Conservation (phyloP, 2,797 vertebrate genomes). For the Lutjanus argentimaculatus region DNA sequence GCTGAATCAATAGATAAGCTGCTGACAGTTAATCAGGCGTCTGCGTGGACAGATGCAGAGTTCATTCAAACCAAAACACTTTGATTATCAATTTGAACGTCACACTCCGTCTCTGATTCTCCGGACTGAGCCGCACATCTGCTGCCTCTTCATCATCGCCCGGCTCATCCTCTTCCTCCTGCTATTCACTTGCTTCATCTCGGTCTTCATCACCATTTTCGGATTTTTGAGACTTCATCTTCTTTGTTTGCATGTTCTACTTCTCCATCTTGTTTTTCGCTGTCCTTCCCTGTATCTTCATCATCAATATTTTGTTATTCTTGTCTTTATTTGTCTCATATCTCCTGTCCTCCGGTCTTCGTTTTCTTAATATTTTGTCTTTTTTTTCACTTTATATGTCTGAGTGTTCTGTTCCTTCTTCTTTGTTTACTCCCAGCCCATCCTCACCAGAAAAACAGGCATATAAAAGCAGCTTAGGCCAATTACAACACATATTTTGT, state of each 20-base stretch:
- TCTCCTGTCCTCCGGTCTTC: background rate
- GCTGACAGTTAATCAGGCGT: constrained; percentile 65
- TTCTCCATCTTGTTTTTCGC: background rate
- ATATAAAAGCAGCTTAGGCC: no score
- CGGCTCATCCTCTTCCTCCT: constrained; percentile 19
- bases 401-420: background rate
- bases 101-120: background rate
- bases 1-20: constrained; percentile 74
- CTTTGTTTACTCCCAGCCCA: background rate
- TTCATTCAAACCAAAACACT: constrained; percentile 39
- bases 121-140: background rate
- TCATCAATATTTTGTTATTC: background rate
- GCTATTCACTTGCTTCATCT: background rate
- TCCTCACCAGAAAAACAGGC: no score
- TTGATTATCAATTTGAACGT: constrained; percentile 24
- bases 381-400: no score
- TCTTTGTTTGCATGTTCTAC: background rate
- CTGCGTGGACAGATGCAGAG: constrained; percentile 50
- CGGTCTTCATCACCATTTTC: background rate
- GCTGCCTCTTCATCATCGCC: constrained; percentile 15
- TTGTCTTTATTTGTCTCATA: background rate
- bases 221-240: background rate
- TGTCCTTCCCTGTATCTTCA: background rate
- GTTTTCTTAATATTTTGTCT: background rate
- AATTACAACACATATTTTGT: no score